Evolutionary conservation across 2,797 vertebrate species (phyloP).

Genomic region (Platyrinchus mystaceus): DNA sequence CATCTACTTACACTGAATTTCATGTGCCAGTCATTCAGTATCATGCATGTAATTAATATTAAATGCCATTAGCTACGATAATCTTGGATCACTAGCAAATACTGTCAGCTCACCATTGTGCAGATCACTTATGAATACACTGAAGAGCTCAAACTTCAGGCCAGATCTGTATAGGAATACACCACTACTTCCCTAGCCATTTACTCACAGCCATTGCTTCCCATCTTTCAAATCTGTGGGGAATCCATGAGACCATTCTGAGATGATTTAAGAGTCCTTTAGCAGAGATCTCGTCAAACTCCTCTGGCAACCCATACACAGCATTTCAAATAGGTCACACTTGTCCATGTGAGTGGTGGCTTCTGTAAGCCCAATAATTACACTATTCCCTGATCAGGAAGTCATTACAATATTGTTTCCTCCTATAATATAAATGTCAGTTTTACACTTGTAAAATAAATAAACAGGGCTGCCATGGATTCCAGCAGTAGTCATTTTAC

Average conservation of each 20-base stretch:
- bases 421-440: neutral
- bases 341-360: neutral
- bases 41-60: neutral
- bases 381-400: neutral
- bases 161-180: neutral
- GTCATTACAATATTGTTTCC: conserved; percentile 16
- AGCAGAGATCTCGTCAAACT: neutral
- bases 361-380: neutral
- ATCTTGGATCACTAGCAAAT: neutral
- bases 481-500: conserved; percentile 9
- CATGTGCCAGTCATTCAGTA: neutral
- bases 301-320: neutral
- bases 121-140: neutral
- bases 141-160: neutral
- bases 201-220: neutral
- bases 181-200: neutral
- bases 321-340: neutral
- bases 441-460: conserved; percentile 50
- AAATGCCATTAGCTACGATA: neutral
- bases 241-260: neutral
- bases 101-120: neutral
- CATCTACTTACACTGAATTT: neutral
- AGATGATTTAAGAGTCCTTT: neutral
- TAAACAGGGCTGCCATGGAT: neutral
- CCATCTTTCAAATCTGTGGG: neutral